Evolutionary conservation across 2,888 invertebrate genomes (phyloP).

Genomic region (Limnephilus rhombicus): DNA sequence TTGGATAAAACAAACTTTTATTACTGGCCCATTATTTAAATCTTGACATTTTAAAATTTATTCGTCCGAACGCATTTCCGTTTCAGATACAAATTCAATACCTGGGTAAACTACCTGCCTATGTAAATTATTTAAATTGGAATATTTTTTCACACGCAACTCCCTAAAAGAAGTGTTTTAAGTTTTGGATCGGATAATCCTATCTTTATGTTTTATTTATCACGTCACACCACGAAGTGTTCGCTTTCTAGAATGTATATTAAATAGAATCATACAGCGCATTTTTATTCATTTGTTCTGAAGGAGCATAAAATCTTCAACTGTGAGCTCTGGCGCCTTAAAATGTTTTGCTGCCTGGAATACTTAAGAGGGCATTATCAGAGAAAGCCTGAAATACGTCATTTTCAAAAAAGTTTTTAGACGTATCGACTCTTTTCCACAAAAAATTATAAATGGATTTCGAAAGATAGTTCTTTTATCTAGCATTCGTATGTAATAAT

Average conservation of each 20-base stretch:
- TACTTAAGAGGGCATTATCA: too few relatives aligned
- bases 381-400: too few relatives aligned
- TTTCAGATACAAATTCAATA: conserved; percentile 1
- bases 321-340: too few relatives aligned
- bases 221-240: not conserved
- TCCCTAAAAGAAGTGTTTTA: not conserved
- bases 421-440: too few relatives aligned
- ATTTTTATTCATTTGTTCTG: too few relatives aligned
- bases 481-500: too few relatives aligned
- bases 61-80: not conserved
- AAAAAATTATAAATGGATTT: too few relatives aligned
- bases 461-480: too few relatives aligned
- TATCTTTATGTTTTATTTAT: not conserved
- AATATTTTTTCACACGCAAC: not conserved
- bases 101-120: not conserved
- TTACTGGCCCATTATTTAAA: not conserved
- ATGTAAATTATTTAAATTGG: not conserved
- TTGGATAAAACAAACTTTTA: not conserved
- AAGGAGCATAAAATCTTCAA: too few relatives aligned
- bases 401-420: too few relatives aligned
- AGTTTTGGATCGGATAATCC: not conserved
- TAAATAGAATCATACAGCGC: too few relatives aligned
- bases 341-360: too few relatives aligned
- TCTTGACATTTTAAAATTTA: not conserved
- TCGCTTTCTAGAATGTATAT: not conserved